These are phyloP conservation scores for Latheticus oryzae DNA, from an alignment of 2,888 invertebrate genomes.

Conservation along the genomic window DNA sequence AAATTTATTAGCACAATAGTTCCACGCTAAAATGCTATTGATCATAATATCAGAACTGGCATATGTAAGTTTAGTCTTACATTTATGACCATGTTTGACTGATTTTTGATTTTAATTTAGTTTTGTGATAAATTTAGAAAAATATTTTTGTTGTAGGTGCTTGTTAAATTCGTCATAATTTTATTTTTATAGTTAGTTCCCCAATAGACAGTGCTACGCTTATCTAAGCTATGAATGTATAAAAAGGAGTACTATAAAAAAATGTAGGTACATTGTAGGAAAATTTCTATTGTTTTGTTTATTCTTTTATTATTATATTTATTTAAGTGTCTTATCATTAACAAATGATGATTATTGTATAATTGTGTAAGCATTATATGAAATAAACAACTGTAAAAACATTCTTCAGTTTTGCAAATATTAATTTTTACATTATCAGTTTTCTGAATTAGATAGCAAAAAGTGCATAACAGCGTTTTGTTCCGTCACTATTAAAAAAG, in stretches of 20 bases:
- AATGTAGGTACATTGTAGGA: slow-evolving; percentile 53
- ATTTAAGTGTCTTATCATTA: too few species aligned
- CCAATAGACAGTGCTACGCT: slow-evolving; percentile 58
- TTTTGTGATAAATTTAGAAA: slow-evolving; percentile 7
- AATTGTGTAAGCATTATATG: slow-evolving; percentile 63
- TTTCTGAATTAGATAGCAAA: background rate
- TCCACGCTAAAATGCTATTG: slow-evolving; percentile 31
- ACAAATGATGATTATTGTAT: slow-evolving; percentile 58
- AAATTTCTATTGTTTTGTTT: slow-evolving; percentile 52
- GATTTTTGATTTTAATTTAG: slow-evolving; percentile 32
- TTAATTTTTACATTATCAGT: too few species aligned
- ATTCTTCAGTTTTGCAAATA: too few species aligned
- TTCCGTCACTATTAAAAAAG: too few species aligned
- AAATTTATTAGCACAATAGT: slow-evolving; percentile 34
- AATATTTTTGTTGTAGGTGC: slow-evolving; percentile 53
- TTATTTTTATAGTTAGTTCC: slow-evolving; percentile 59
- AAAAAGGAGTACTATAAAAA: slow-evolving; percentile 54
- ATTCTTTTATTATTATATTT: slow-evolving; percentile 49
- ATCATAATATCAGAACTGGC: slow-evolving; percentile 42
- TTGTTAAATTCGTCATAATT: slow-evolving; percentile 56
- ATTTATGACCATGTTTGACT: slow-evolving; percentile 48
- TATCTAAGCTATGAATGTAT: slow-evolving; percentile 62
- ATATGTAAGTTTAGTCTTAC: slow-evolving; percentile 45
- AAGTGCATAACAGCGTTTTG: too few species aligned
- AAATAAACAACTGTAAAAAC: slow-evolving; percentile 51